Base-by-base conservation (phyloP, 1,140 invertebrate genomes). In the Capitella teleta region DNA sequence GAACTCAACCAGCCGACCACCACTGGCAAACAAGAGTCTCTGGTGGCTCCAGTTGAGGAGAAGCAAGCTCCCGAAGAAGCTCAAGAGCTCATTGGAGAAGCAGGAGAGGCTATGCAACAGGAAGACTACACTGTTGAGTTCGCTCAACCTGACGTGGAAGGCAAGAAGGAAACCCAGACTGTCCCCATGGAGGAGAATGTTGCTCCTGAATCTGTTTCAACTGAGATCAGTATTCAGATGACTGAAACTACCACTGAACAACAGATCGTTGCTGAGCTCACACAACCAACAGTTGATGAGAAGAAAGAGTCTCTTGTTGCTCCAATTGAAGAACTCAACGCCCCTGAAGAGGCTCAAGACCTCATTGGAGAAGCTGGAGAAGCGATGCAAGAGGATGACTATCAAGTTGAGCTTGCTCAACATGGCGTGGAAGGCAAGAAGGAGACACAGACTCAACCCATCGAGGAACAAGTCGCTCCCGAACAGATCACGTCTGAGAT, bases 51-150 rank as follows among this genome's bases (percentile, higher is more conserved):
- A 37, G 30, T 48, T 38, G 52, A 55, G 14, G 55, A 47, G 21
- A 44, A 48, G 36, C 48, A 47, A 21, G 48, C 56, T 24, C 49
- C 38, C 36, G 53, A 59, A 51, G 56, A 26, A 26, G 49, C 55
- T 37, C 19, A 36, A 1, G 47, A 49, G 16, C 23, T 49, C 28
- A 28, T 18, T 40, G 52, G 54, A 10, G 18, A 21, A 43, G 10
- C 47, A 18, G 38, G 49, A 19, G 53, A 49, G 43, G 28, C 37
- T 28, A 32, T 28, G 16, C 23, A 41, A 28, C 36, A 53, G 48
- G 46, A 53, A 37, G 42, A 44, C 12, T 30, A 34, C 24, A 36
- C 23, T 23, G 21, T 34, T 45, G 28, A 44, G 18, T 41, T 51
- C 5, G 28, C 26, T 8, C 30, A 49, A 25, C 47, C 47, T 2